Conservation (phyloP, 2,797 vertebrate genomes). For the Spizella passerina region DNA sequence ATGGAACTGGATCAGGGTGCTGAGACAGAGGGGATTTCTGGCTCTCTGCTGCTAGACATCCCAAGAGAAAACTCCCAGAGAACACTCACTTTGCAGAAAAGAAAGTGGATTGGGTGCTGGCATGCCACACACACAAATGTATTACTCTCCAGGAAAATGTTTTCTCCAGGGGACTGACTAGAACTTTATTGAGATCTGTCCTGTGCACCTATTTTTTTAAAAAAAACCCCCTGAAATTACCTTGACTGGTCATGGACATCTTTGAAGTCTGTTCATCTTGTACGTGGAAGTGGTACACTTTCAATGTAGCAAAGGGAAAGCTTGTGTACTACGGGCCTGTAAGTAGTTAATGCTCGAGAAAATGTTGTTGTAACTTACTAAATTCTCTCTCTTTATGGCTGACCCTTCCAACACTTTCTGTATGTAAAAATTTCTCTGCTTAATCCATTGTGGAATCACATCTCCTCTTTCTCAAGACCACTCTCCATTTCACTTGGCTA, state of each 20-base stretch:
- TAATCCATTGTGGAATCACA: not conserved
- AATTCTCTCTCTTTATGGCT: not conserved
- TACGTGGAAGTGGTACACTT: not conserved
- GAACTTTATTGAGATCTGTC: not conserved
- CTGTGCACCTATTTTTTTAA: not conserved
- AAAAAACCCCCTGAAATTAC: not conserved
- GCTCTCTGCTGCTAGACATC: not conserved
- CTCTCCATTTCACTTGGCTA: not conserved
- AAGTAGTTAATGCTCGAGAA: not conserved
- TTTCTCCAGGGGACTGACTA: not conserved
- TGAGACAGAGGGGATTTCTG: not conserved
- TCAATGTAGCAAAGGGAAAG: not conserved
- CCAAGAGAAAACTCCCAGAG: not conserved
- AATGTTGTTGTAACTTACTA: not conserved
- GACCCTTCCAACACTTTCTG: not conserved
- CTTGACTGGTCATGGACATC: not conserved
- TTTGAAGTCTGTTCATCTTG: not conserved
- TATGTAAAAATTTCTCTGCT: not conserved
- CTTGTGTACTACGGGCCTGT: not conserved
- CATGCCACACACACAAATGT: not conserved
- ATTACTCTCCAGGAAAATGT: not conserved
- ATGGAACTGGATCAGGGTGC: not conserved
- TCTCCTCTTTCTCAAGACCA: not conserved
- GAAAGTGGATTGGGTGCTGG: not conserved
- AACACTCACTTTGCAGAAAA: not conserved